Evolutionary conservation across 1,140 invertebrate genomes (phyloP).

Genomic region (Drosophila sproati): DNA sequence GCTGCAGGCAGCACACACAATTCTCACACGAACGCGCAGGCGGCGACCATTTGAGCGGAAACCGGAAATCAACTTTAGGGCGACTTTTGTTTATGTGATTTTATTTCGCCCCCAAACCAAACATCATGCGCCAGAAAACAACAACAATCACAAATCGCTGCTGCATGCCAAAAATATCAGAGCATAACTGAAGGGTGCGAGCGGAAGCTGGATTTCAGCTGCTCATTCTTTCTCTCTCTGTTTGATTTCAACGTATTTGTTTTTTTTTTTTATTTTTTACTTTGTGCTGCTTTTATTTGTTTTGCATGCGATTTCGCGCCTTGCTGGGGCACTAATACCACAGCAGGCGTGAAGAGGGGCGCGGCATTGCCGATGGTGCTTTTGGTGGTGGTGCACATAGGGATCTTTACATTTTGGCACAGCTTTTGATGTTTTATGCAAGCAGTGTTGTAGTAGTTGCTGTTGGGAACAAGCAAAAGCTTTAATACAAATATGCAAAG

Average conservation of each 20-base stretch:
- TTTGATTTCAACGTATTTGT: slow-evolving; percentile 9
- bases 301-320: slow-evolving; percentile 59
- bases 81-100: slow-evolving; percentile 76
- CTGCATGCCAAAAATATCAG: slow-evolving; percentile 61
- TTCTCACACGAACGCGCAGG: slow-evolving; percentile 68
- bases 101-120: slow-evolving; percentile 42
- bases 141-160: slow-evolving; percentile 36
- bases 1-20: slow-evolving; percentile 73
- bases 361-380: background rate
- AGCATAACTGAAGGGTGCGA: slow-evolving; percentile 52
- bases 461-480: slow-evolving; percentile 19
- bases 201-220: background rate
- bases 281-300: slow-evolving; percentile 62
- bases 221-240: slow-evolving; percentile 10
- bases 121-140: slow-evolving; percentile 10
- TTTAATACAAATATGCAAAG: slow-evolving; percentile 28
- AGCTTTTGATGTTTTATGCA: slow-evolving; percentile 80
- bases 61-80: slow-evolving; percentile 81
- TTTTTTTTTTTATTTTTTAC: slow-evolving; percentile 25
- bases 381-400: background rate
- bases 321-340: slow-evolving; percentile 16
- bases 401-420: slow-evolving; percentile 62
- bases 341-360: background rate
- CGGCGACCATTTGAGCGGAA: slow-evolving; percentile 76
- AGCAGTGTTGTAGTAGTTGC: slow-evolving; percentile 22